These are phyloP conservation scores for Drosophila bipectinata DNA, from an alignment of 1,140 invertebrate genomes.

Conservation along the genomic window DNA sequence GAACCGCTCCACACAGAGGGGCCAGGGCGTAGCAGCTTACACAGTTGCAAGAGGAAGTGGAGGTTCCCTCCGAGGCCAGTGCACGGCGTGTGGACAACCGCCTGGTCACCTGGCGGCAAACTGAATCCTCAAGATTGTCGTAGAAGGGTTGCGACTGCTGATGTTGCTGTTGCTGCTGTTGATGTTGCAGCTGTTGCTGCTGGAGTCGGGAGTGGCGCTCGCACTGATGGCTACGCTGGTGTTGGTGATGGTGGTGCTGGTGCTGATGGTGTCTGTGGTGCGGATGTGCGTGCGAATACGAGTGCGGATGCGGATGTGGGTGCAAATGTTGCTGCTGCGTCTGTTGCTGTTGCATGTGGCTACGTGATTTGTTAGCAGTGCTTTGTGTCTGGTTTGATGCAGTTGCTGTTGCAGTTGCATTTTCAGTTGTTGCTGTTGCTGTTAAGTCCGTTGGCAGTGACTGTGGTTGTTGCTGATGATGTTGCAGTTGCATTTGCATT, in stretches of 20 bases:
- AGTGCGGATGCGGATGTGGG: slow-evolving; percentile 34
- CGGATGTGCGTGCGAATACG: slow-evolving; percentile 44
- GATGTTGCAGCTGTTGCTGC: slow-evolving; percentile 20
- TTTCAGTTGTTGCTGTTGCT: slow-evolving; percentile 50
- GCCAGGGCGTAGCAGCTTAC: slow-evolving; percentile 79
- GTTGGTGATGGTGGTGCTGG: slow-evolving; percentile 32
- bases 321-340: slow-evolving; percentile 37
- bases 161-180: slow-evolving; percentile 39
- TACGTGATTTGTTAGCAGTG: slow-evolving; percentile 64
- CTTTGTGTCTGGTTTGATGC: slow-evolving; percentile 62
- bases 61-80: slow-evolving; percentile 17
- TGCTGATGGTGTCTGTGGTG: slow-evolving; percentile 44
- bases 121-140: slow-evolving; percentile 62
- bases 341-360: slow-evolving; percentile 38
- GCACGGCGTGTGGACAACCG: slow-evolving; percentile 59
- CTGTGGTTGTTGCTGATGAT: slow-evolving; percentile 64
- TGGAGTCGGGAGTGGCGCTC: slow-evolving; percentile 33
- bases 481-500: slow-evolving; percentile 45
- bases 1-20: slow-evolving; percentile 69
- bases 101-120: slow-evolving; percentile 51
- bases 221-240: slow-evolving; percentile 29
- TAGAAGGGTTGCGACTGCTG: slow-evolving; percentile 44
- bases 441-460: slow-evolving; percentile 78
- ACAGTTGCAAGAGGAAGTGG: slow-evolving; percentile 61
- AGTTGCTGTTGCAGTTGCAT: slow-evolving; percentile 58